Base-by-base conservation (phyloP, 2,113 vertebrate genomes). In the Lampris incognitus region DNA sequence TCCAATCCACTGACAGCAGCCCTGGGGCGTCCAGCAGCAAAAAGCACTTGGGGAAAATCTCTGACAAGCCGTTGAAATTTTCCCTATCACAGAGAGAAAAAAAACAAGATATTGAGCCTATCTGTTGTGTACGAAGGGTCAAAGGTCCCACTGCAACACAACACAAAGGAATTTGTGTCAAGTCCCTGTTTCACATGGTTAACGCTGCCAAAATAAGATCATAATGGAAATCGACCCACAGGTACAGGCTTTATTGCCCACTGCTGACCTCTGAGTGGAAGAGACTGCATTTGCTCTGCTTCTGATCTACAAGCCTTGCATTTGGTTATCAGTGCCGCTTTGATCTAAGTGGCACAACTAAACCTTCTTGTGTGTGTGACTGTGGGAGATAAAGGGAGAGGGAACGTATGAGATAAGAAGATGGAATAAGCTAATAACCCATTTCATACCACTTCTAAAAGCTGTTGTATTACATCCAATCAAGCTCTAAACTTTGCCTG, bases 231-330 rank as follows among this genome's bases (percentile, higher is more conserved):
- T 40, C 49, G 61, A 11, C 8, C 69, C 41, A 62, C 3, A 63
- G 37, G 37, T 54, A 49, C 38, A 9, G 9, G 52, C 57, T 65
- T 48, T 4, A 40, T 6, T 48, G 48, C 36, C 52, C 5, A 36
- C 37, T 5, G 13, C 10, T 78, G 78, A 80, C 85, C 72, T 79
- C 63, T 59, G 66, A 2, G 13, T 38, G 46, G n/a, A 54, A 65
- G 40, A 65, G 81, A 4, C 78, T 70, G 51, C 48, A 83, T 80
- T 82, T 74, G 11, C 55, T 50, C 59, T 66, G 54, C 7, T 38
- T 78, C 49, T 72, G 63, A 83, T 76, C 58, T 54, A 44, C 54
- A 63, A 24, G 79, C 70, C 87, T 81, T 77, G 80, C 44, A 72
- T 54, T 9, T 78, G 46, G 67, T 85, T 79, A 63, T 77, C 59